Conservation (phyloP, 2,797 vertebrate species). For the Rhinatrema bivittatum region DNA sequence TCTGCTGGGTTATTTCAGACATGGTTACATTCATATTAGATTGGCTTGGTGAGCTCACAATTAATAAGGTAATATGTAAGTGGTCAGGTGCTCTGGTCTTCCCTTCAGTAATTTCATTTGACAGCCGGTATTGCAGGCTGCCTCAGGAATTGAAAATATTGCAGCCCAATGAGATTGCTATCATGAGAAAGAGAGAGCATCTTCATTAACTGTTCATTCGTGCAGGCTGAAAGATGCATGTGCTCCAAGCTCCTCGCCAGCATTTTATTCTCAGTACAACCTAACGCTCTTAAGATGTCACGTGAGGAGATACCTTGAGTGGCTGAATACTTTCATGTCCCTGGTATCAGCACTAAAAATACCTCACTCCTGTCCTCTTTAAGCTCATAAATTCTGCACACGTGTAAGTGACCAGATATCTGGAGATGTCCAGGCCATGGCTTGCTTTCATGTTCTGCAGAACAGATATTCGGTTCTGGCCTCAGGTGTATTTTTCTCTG, state of each 20-base stretch:
- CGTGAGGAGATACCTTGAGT: no score
- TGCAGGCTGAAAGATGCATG: fast-evolving
- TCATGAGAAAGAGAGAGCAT: background rate
- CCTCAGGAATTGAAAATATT: slow-evolving; percentile 4
- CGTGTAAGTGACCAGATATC: no score
- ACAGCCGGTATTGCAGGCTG: background rate
- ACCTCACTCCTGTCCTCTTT: no score
- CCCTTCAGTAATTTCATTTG: slow-evolving; percentile 9
- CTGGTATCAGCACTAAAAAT: no score
- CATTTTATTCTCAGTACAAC: background rate
- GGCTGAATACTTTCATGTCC: no score
- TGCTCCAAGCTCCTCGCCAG: fast-evolving
- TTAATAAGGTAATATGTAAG: slow-evolving; percentile 12
- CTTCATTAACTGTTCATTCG: background rate
- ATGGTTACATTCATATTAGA: slow-evolving; percentile 4
- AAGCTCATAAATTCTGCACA: no score
- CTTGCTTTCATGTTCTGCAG: no score
- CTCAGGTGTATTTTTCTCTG: no score
- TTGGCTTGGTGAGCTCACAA: background rate
- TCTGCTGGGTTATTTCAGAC: background rate
- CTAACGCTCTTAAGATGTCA: no score
- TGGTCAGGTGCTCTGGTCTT: slow-evolving; percentile 7
- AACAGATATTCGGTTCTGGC: no score
- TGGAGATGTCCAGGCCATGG: no score
- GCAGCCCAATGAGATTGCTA: background rate